A percentile compares a stretch with the other conserved stretches of the same genome.
phyloP scores from a whole-genome alignment of 2,113 vertebrate genomes.

The Numida meleagris region DNA sequence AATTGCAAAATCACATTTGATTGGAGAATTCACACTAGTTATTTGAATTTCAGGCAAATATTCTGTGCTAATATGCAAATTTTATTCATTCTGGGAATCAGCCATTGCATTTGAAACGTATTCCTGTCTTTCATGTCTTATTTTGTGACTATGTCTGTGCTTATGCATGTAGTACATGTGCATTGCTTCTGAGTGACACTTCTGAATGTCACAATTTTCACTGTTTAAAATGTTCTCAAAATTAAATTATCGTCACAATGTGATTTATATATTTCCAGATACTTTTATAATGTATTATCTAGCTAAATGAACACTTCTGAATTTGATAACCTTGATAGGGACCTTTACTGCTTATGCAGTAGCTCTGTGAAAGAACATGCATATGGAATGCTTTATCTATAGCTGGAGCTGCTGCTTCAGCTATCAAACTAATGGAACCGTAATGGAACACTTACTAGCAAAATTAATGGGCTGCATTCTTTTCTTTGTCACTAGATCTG shows the following conservation, averaged over 20 bases:
- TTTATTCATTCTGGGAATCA: not conserved
- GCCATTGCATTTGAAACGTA: not conserved
- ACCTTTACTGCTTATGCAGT: not conserved
- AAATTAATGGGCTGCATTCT: constrained; percentile 46
- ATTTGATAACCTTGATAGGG: not conserved
- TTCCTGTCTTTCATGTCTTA: not conserved
- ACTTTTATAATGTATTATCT: not conserved
- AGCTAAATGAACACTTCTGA: not conserved
- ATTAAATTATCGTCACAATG: not conserved
- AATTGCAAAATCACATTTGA: not conserved
- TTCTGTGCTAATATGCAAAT: not conserved
- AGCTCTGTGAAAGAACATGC: not conserved
- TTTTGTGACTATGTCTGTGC: not conserved
- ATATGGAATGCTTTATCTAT: not conserved
- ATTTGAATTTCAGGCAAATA: not conserved
- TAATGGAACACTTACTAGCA: constrained; percentile 35
- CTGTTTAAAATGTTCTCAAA: not conserved
- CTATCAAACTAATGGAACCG: constrained; percentile 19
- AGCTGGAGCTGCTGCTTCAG: constrained; percentile 15
- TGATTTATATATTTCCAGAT: not conserved
- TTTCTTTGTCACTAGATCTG: constrained; percentile 31
- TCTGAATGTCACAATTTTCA: not conserved
- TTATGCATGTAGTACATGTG: not conserved
- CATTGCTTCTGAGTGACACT: not conserved
- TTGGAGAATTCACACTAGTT: not conserved